phyloP scores from a whole-genome alignment of 1,140 invertebrate genomes.

The Psix sp. region DNA sequence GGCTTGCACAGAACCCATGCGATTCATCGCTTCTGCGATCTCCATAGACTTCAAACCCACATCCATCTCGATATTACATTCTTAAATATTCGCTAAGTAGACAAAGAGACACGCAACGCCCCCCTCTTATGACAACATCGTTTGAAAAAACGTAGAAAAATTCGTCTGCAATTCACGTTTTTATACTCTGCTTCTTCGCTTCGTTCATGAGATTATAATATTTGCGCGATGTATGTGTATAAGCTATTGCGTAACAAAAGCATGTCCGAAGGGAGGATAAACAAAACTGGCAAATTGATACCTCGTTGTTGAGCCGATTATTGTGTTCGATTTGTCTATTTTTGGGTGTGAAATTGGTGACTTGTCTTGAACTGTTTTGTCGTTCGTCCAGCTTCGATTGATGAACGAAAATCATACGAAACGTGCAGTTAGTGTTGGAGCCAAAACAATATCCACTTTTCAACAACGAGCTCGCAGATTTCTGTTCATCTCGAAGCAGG shows the following conservation, averaged over 20 bases:
- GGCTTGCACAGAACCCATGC: constrained; percentile 71
- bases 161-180: constrained; percentile 5
- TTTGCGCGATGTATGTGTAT: background rate
- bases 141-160: constrained; percentile 16
- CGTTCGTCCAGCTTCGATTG: constrained; percentile 61
- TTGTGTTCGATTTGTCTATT: constrained; percentile 17
- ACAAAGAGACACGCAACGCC: constrained; percentile 46
- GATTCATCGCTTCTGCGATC: constrained; percentile 15
- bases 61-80: constrained; percentile 19
- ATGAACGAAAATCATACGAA: constrained; percentile 32
- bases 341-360: constrained; percentile 71
- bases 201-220: background rate
- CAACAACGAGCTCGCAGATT: constrained; percentile 21
- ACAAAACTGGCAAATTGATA: too few relatives aligned
- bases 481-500: constrained; percentile 61
- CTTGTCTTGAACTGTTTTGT: constrained; percentile 69
- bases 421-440: background rate
- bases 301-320: too few relatives aligned
- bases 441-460: background rate
- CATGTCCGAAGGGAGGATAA: background rate
- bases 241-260: background rate
- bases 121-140: background rate
- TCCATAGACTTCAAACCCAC: constrained; percentile 2
- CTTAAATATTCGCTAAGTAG: constrained; percentile 40
- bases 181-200: background rate